Evolutionary conservation across 2,888 invertebrate genomes (phyloP), one percentile per base, ranked within the genome.

Genomic region (Incurvaria masculella): DNA sequence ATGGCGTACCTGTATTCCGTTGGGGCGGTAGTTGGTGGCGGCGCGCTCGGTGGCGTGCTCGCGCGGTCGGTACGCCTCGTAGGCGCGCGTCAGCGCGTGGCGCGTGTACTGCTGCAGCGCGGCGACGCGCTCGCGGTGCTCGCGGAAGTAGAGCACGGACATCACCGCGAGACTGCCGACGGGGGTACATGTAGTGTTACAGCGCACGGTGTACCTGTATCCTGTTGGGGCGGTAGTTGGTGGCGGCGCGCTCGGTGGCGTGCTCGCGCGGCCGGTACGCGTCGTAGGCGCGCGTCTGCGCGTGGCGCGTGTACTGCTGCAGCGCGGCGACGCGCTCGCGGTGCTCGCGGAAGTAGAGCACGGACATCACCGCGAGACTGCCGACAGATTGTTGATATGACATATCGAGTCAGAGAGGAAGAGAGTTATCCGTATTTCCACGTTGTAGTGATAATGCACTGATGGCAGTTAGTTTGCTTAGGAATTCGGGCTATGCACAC

Each of bases 351-450:
- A 97, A 90, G 75, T 97, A 97, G 43, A 97, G 72, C 0, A 92
- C 91, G 42, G 95, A 94, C 81, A 97, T 96, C 41, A 96, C 92
- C 38, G 94, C 88, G 56, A 97, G 81, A 68, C 96, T 95, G 70
- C 1, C 68, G 48, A 52, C 59, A 59, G 52, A 54, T 49, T 52
- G n/a, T n/a, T n/a, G n/a, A 53, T 53, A 20, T 47, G 49, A 27
- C 14, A 11, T 27, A 27, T 27, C n/a, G 27, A 11, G 27, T 14
- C 10, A 27, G 27, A 8, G 14, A 14, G 10, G 14, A 11, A 27
- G 10, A 11, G 14, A 11, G 27, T 27, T 27, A 11, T 11, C 27
- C 27, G 10, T 39, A 45, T 42, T 40, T 49, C 46, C 38, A 27
- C 49, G 38, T n/a, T 44, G 8, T 50, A 38, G 54, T n/a, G n/a